Percentiles rank a stretch among this genome's conserved stretches.
phyloP scores from a whole-genome alignment of 2,113 vertebrate species.

The Poecile atricapillus region DNA sequence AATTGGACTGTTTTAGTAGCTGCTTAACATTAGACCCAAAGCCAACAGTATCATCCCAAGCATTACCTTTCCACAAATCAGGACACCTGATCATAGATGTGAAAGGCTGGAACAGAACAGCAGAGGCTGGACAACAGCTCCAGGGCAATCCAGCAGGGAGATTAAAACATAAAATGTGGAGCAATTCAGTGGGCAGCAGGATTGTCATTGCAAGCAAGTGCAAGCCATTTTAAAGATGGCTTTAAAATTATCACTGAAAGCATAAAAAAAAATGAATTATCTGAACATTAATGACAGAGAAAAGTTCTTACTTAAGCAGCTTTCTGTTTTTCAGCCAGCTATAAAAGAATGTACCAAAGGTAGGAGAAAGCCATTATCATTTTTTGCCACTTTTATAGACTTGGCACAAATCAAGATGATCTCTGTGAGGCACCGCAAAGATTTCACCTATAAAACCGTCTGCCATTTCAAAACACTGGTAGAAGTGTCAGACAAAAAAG shows the following conservation, averaged over 20 bases:
- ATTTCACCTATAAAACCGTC: conserved; percentile 1
- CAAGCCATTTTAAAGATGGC: neutral
- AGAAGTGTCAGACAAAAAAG: neutral
- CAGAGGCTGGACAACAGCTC: neutral
- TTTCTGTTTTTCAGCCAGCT: neutral
- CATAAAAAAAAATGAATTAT: neutral
- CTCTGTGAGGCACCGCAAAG: neutral
- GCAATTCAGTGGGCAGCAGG: neutral
- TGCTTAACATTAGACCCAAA: neutral
- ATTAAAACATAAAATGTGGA: neutral
- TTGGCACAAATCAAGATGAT: neutral
- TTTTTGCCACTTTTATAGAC: neutral
- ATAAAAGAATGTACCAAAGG: neutral
- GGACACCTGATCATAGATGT: neutral
- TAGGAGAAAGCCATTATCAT: conserved; percentile 10
- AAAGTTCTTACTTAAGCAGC: neutral
- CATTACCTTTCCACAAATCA: neutral
- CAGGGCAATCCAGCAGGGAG: neutral
- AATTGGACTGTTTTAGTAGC: neutral
- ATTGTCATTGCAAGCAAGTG: neutral
- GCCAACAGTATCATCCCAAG: neutral
- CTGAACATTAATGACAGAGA: neutral
- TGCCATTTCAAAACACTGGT: neutral
- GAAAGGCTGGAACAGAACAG: neutral
- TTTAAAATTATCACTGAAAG: neutral